Conservation (phyloP, 1,140 invertebrate genomes). For the Scylla paramamosain region DNA sequence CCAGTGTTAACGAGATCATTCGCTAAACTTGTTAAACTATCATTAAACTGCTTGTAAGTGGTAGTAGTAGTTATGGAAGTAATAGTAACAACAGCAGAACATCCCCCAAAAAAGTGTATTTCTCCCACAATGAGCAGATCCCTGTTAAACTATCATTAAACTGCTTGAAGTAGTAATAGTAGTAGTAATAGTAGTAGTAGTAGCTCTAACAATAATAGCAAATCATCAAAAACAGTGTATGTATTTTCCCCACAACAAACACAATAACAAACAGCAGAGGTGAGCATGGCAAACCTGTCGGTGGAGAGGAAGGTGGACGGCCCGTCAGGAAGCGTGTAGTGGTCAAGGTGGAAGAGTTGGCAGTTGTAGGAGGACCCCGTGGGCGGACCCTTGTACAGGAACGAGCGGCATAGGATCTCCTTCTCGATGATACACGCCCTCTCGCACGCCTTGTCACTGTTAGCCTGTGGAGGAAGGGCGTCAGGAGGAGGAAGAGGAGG, state of each 20-base stretch:
- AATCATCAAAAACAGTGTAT: not conserved
- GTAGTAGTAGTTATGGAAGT: too few species aligned
- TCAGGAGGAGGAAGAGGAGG: too few species aligned
- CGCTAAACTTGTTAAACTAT: too few species aligned
- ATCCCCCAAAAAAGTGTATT: too few species aligned
- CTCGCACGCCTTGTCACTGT: conserved; percentile 88
- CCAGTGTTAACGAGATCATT: too few species aligned
- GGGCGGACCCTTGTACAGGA: conserved; percentile 86
- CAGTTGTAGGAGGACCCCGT: conserved; percentile 87
- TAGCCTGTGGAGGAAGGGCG: conserved; percentile 77
- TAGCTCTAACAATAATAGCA: too few species aligned
- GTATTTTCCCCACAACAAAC: not conserved
- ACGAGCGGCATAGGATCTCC: conserved; percentile 95
- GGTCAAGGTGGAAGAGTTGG: conserved; percentile 94
- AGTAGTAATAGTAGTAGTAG: not conserved
- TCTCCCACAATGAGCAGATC: too few species aligned
- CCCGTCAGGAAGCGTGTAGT: conserved; percentile 94
- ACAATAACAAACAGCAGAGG: not conserved
- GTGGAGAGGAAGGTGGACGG: conserved; percentile 93
- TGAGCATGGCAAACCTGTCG: conserved; percentile 81
- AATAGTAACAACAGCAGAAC: too few species aligned
- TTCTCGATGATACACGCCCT: conserved; percentile 95
- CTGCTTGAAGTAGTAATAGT: not conserved
- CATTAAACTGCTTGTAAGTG: too few species aligned
- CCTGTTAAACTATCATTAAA: too few species aligned